phyloP scores from a whole-genome alignment of 23 tunicate genomes.

The Ciona savignyi region DNA sequence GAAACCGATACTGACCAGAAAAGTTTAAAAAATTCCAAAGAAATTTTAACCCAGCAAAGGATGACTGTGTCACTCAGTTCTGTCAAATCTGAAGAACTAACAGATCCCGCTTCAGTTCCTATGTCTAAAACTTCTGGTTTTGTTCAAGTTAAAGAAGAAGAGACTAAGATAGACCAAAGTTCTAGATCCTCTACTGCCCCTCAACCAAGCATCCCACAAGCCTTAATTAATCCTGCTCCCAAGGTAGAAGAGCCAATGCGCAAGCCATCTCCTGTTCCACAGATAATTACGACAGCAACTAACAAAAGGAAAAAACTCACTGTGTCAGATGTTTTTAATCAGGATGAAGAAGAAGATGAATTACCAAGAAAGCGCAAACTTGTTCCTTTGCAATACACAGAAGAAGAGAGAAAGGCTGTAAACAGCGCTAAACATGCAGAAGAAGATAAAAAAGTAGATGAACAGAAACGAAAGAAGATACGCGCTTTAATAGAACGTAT shows the following conservation, averaged over 20 bases:
- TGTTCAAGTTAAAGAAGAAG: neutral
- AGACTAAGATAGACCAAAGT: too few species aligned
- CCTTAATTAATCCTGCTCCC: neutral
- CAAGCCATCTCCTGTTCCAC: neutral
- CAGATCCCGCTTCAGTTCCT: neutral
- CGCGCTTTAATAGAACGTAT: conserved; percentile 92
- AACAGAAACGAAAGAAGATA: conserved; percentile 69
- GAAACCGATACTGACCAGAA: conserved; percentile 46
- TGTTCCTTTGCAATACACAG: conserved; percentile 83
- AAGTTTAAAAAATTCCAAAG: neutral
- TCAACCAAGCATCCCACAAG: neutral
- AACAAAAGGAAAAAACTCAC: conserved; percentile 56
- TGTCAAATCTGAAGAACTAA: neutral
- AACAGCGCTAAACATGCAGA: conserved; percentile 42
- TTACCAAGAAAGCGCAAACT: conserved; percentile 77
- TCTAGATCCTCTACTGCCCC: neutral
- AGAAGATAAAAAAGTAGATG: conserved; percentile 34
- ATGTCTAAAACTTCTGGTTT: neutral
- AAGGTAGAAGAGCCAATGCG: neutral
- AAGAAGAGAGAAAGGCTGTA: conserved; percentile 69
- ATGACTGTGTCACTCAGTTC: neutral
- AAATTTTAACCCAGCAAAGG: neutral
- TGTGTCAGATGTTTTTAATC: conserved; percentile 92
- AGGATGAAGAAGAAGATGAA: conserved; percentile 94
- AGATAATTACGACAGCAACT: conserved; percentile 3